Percentiles rank a stretch among this genome's conserved stretches.
Conservation (phyloP, 2,113 vertebrate genomes). For the Orthonyx spaldingii region DNA sequence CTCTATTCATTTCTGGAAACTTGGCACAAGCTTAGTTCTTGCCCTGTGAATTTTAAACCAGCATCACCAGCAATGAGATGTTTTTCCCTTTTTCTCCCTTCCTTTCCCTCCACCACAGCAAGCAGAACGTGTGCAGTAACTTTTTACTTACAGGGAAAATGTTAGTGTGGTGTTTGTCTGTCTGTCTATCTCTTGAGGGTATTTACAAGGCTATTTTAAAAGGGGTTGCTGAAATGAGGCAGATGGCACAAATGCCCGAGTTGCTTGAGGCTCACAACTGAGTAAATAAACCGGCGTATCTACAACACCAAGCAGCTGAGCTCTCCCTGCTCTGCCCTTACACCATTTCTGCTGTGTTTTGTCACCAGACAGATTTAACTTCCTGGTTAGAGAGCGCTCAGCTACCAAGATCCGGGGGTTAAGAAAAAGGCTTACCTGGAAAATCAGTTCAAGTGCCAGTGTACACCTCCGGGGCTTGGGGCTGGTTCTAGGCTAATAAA, state of each 20-base stretch:
- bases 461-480: background rate
- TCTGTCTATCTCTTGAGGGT: background rate
- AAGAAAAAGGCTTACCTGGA: slow-evolving; percentile 37
- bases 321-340: background rate
- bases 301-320: background rate
- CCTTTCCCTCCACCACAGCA: background rate
- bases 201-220: background rate
- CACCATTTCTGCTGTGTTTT: background rate
- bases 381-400: background rate
- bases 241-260: background rate
- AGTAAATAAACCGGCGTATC: background rate
- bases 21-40: background rate
- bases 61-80: background rate
- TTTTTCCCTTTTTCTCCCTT: background rate
- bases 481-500: background rate
- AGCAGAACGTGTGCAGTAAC: background rate
- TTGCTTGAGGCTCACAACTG: background rate
- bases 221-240: background rate
- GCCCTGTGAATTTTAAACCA: background rate
- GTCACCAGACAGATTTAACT: background rate
- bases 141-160: background rate
- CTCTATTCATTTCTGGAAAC: background rate
- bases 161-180: background rate
- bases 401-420: background rate
- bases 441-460: background rate